These are phyloP conservation scores for Patagioenas fasciata DNA, from an alignment of 2,113 vertebrate species.

Conservation along the genomic window DNA sequence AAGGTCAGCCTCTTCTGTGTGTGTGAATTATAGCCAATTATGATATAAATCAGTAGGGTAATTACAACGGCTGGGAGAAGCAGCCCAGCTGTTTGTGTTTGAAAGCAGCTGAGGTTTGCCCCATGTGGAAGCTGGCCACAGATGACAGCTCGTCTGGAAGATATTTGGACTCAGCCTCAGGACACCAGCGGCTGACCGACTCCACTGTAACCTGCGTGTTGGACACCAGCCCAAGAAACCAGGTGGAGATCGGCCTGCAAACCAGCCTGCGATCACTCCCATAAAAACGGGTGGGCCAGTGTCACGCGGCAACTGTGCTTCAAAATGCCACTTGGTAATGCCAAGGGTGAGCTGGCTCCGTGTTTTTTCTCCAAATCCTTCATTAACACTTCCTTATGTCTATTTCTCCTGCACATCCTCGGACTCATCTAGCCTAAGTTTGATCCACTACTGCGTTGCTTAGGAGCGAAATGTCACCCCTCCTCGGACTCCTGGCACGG, in stretches of 20 bases:
- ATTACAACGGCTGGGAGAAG: background rate
- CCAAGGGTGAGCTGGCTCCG: rapidly evolving
- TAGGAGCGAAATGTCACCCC: rapidly evolving
- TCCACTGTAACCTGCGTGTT: rapidly evolving
- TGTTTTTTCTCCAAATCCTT: background rate
- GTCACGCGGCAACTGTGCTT: rapidly evolving
- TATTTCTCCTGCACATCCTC: background rate
- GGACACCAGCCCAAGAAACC: rapidly evolving
- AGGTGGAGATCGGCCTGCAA: background rate
- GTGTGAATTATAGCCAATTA: background rate
- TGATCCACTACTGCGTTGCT: rapidly evolving
- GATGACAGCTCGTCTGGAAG: background rate
- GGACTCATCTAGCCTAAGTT: rapidly evolving
- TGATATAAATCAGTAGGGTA: rapidly evolving
- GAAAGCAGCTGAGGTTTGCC: background rate
- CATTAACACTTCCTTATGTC: background rate
- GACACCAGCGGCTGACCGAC: background rate
- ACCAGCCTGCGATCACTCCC: rapidly evolving
- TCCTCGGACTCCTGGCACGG: background rate
- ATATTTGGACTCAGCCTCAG: rapidly evolving
- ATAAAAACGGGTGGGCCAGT: rapidly evolving
- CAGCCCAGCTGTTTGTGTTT: rapidly evolving
- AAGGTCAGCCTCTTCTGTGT: background rate
- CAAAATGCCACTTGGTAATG: background rate
- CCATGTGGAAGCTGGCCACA: rapidly evolving